phyloP scores from a whole-genome alignment of 2,888 invertebrate species.

The Scaptodrosophila latifasciaeformis region DNA sequence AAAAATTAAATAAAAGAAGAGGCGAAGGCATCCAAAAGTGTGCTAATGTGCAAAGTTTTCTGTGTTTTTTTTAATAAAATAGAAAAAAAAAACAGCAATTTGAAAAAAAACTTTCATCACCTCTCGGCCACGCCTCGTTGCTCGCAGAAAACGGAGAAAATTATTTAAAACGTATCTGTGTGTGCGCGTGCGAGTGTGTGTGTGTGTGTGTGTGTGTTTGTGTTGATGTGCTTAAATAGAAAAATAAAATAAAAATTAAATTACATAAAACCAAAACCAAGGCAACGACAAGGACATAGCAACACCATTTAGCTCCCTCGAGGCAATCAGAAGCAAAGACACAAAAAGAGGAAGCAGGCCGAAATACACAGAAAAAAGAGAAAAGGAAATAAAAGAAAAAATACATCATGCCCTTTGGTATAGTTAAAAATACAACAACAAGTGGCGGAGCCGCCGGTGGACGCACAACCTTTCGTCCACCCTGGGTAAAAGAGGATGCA shows the following conservation, averaged over 20 bases:
- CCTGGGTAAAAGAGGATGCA: constrained; percentile 80
- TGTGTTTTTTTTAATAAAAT: constrained; percentile 49
- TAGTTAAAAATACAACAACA: constrained; percentile 56
- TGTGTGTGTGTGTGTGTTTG: too few relatives aligned
- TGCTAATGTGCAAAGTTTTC: constrained; percentile 66
- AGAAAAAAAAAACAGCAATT: constrained; percentile 15
- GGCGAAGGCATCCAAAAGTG: constrained; percentile 15
- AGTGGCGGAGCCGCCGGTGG: constrained; percentile 67
- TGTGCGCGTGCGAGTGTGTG: constrained; percentile 27
- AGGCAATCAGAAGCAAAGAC: too few relatives aligned
- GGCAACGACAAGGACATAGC: too few relatives aligned
- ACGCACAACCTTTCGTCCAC: constrained; percentile 81
- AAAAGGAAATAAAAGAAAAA: constrained; percentile 15
- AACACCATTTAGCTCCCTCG: constrained; percentile 31
- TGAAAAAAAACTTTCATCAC: constrained; percentile 10
- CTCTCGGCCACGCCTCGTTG: too few relatives aligned
- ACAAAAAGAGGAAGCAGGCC: constrained; percentile 44
- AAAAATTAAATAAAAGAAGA: too few relatives aligned
- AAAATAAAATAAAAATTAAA: constrained; percentile 38
- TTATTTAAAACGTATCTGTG: constrained; percentile 62
- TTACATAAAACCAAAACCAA: background rate
- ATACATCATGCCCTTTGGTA: constrained; percentile 71
- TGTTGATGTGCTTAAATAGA: too few relatives aligned
- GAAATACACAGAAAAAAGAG: constrained; percentile 36
- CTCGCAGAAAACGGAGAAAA: constrained; percentile 37